phyloP scores from a whole-genome alignment of 2,888 invertebrate genomes.

The Mallateleia sp. region DNA sequence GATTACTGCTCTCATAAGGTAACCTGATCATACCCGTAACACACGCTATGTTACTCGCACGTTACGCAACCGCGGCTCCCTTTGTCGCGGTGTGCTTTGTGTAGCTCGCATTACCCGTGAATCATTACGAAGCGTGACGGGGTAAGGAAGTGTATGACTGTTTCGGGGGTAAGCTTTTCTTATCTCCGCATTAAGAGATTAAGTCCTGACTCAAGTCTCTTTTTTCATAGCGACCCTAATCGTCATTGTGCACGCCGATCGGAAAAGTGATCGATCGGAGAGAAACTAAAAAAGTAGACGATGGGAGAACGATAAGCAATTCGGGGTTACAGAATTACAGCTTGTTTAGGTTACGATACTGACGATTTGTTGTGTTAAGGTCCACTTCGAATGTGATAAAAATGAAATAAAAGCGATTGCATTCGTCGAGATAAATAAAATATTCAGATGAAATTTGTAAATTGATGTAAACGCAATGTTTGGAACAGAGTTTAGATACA shows the following conservation, averaged over 20 bases:
- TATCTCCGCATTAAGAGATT: conserved; percentile 88
- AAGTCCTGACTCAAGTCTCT: conserved; percentile 67
- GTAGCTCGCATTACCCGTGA: conserved; percentile 89
- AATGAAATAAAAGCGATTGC: too few species aligned
- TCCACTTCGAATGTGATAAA: background rate
- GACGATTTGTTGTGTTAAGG: background rate
- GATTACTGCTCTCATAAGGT: conserved; percentile 89
- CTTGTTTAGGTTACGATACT: background rate
- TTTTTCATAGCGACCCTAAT: conserved; percentile 62
- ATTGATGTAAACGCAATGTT: too few species aligned
- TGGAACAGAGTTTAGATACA: too few species aligned
- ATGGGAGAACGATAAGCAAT: conserved; percentile 36
- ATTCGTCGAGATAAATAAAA: too few species aligned
- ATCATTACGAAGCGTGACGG: conserved; percentile 85
- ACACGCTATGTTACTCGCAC: conserved; percentile 82
- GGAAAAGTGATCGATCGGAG: conserved; percentile 57
- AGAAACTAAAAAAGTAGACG: conserved; percentile 37
- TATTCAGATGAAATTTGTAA: background rate
- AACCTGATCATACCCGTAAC: conserved; percentile 89
- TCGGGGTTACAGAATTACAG: conserved; percentile 20
- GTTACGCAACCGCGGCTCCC: conserved; percentile 84
- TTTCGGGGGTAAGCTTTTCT: conserved; percentile 83
- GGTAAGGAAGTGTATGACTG: conserved; percentile 36
- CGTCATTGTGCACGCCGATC: conserved; percentile 51
- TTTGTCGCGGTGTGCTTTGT: conserved; percentile 89